Base-by-base conservation (phyloP, 2,797 vertebrate genomes). In the Acipenser ruthenus region DNA sequence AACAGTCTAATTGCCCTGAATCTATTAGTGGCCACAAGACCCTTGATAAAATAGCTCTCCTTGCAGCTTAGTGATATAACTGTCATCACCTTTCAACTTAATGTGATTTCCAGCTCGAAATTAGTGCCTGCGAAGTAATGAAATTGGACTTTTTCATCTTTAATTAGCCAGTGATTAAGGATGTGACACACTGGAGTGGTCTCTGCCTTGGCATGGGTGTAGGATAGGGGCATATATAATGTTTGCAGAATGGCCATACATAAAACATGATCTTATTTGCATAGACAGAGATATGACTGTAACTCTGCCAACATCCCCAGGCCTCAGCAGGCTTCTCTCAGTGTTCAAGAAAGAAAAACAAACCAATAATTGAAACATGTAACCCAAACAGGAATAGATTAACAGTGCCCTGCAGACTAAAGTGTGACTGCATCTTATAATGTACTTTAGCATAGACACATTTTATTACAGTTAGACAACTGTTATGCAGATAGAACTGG, bases 1-100 rank as follows among this genome's bases (percentile, higher is more conserved):
- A 71, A 70, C 56, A 74, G 56, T 68, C 23, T 74, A 75, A 78
- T 74, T 76, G 13, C 55, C 70, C 73, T 72, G 78, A 74, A 75
- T 10, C 67, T 77, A 65, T 72, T 63, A 75, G 64, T 66, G 60
- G 11, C 59, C 58, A 65, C 47, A 62, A 72, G 50, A 76, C 56
- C 37, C 68, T 50, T 18, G 11, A 49, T 50, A 48, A 67, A 37
- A 15, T 62, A 11, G 71, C 50, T 64, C 74, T 62, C 15, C 67
- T 74, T 72, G 59, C 64, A 68, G 58, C 77, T 63, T 70, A 61
- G 2, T 76, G 68, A 72, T 62, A 72, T 73, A 72, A 71, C 56
- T 70, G 67, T 65, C 15, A 74, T 71, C 74, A 77, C 70, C 64
- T 65, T 69, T 52, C 68, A 1, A 67, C 67, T 63, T 69, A 66